Evolutionary conservation across 1,140 invertebrate species (phyloP), one percentile per base, ranked within the genome.

Genomic region (Drosophila pseudoananassae): DNA sequence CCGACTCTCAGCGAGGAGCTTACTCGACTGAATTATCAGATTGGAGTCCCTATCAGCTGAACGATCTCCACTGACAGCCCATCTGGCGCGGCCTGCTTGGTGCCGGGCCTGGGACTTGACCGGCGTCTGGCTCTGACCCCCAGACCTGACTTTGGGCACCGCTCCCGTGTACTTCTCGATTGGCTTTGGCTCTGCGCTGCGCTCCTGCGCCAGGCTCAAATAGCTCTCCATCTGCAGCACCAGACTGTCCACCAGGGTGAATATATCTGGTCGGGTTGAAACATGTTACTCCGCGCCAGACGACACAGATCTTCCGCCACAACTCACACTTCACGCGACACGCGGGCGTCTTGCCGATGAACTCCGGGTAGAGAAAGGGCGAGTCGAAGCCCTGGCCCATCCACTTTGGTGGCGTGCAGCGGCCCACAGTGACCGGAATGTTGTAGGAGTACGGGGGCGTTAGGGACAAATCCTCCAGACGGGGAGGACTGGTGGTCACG

Each of bases 321-420:
- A n/a, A 77, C 78, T 61, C 25, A 83, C 79, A 78, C 7, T 47
- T 27, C 0, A 61, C 52, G 0, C 79, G 79, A 7, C 56, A 36
- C 14, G 51, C 23, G 14, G 45, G 38, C 6, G 38, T 36, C 14
- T 60, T 46, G 14, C 61, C 43, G 4, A 82, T 38, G 2, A 36
- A 61, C 0, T 50, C 52, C 8, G 79, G 79, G 12, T 82, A 82
- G 0, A 57, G 52, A n/a, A 82, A 82, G 31, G 74, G 69, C 15
- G 15, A 1, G 45, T 82, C 79, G 52, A 70, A 82, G 7, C 79
- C 78, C 27, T 77, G 61, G 0, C 73, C 78, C 33, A 10, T 45
- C 12, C 29, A 52, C 47, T 3, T 36, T 3, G 78, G 77, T 1
- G 53, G 17, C 4, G 52, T 71, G 33, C 65, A 80, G 9, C 60